These are phyloP conservation scores for Dolichopus griseipennis DNA, from an alignment of 2,888 invertebrate genomes.

Conservation along the genomic window DNA sequence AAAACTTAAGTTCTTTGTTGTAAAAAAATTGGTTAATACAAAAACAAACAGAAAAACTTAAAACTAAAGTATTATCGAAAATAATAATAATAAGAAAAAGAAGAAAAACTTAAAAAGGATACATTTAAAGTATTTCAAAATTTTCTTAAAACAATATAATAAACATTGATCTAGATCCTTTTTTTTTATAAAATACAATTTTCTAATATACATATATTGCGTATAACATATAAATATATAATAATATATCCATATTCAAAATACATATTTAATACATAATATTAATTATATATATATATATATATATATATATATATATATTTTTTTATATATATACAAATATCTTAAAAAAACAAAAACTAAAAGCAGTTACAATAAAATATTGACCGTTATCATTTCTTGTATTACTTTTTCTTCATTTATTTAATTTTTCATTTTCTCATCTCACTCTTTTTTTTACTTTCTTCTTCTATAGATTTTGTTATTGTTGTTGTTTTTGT, in stretches of 20 bases:
- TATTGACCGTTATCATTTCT: neutral
- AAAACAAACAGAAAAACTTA: too few relatives aligned
- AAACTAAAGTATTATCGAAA: too few relatives aligned
- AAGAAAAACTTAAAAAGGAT: too few relatives aligned
- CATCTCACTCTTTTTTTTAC: neutral
- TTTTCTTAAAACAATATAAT: conserved; percentile 1
- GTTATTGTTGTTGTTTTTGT: neutral
- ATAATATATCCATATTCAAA: neutral
- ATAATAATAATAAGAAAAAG: too few relatives aligned
- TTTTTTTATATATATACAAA: neutral
- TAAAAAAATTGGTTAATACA: too few relatives aligned
- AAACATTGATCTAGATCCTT: neutral
- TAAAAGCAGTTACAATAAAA: too few relatives aligned
- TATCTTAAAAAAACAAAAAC: neutral
- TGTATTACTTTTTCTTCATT: too few relatives aligned
- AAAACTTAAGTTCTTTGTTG: neutral
- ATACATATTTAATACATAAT: neutral
- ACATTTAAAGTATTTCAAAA: neutral
- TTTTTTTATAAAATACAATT: neutral
- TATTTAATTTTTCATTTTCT: neutral
- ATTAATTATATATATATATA: too few relatives aligned
- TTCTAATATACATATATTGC: neutral
- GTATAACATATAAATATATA: neutral
- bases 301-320: too few relatives aligned
- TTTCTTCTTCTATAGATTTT: neutral